Evolutionary conservation across 2,797 vertebrate genomes (phyloP).

Genomic region (Calcarius lapponicus): DNA sequence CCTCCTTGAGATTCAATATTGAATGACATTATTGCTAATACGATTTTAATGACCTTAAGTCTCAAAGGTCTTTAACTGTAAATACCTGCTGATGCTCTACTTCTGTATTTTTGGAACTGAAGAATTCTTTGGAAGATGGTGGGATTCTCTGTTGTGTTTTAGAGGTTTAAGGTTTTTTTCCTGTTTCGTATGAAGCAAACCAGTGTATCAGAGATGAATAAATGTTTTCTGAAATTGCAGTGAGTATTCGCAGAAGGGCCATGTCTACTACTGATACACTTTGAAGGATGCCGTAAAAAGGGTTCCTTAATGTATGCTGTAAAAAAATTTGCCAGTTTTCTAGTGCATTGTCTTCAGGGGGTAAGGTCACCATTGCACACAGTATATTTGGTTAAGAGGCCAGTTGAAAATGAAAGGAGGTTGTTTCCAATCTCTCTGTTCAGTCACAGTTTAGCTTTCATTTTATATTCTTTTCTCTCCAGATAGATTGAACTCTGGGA

Average conservation of each 20-base stretch:
- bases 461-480: not conserved
- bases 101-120: not conserved
- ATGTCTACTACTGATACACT: not conserved
- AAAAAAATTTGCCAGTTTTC: not conserved
- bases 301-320: not conserved
- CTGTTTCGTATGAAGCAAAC: not conserved
- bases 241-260: not conserved
- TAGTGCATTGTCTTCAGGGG: not conserved
- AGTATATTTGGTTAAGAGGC: not conserved
- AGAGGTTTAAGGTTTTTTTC: not conserved
- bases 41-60: not conserved
- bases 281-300: not conserved
- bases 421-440: not conserved
- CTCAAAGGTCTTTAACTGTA: not conserved
- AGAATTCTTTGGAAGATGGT: not conserved
- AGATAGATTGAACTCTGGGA: not conserved
- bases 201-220: not conserved
- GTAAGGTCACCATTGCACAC: not conserved
- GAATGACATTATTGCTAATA: not conserved
- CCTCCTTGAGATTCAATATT: not conserved
- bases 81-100: not conserved
- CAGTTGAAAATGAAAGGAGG: not conserved
- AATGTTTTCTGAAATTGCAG: not conserved
- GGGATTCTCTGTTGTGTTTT: not conserved
- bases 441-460: not conserved